These are phyloP conservation scores for Ptychodera flava DNA, from an alignment of 35 echinoderm and acorn worm genomes.

Conservation along the genomic window DNA sequence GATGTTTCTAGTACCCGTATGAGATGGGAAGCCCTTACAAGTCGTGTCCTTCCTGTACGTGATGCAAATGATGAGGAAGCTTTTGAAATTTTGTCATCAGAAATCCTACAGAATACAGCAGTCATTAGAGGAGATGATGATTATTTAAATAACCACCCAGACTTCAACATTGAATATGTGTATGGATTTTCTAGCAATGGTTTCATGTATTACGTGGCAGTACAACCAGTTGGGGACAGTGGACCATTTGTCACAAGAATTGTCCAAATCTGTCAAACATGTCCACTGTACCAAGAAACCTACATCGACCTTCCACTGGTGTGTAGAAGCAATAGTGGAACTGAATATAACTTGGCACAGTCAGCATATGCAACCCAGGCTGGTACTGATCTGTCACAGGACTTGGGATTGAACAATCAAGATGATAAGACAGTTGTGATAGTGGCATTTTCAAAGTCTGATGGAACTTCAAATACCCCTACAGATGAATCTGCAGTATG, in stretches of 20 bases:
- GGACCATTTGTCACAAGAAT: constrained; percentile 45
- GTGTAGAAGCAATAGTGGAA: constrained; percentile 17
- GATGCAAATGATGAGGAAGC: not conserved
- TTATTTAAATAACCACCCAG: not conserved
- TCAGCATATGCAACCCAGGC: constrained; percentile 45
- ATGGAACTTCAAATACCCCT: constrained; percentile 25
- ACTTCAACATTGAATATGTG: constrained; percentile 68
- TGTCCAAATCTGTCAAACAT: constrained; percentile 55
- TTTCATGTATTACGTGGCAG: constrained; percentile 79
- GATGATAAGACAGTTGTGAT: constrained; percentile 49
- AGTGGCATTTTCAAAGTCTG: constrained; percentile 61
- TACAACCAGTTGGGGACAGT: constrained; percentile 30
- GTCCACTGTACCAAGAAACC: constrained; percentile 33
- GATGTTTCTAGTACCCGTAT: not conserved
- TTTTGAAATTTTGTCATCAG: not conserved
- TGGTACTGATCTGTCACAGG: constrained; percentile 3
- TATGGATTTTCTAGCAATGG: constrained; percentile 60
- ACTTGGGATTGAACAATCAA: not conserved
- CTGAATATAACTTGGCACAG: constrained; percentile 75
- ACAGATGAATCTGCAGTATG: constrained; percentile 62
- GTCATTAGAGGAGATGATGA: not conserved
- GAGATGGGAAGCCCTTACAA: not conserved
- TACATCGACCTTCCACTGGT: constrained; percentile 75
- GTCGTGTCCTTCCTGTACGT: not conserved
- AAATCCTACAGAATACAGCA: not conserved